Evolutionary conservation across 2,888 invertebrate genomes (phyloP), one percentile per base, ranked within the genome.

Genomic region (Dromius quadrimaculatus): DNA sequence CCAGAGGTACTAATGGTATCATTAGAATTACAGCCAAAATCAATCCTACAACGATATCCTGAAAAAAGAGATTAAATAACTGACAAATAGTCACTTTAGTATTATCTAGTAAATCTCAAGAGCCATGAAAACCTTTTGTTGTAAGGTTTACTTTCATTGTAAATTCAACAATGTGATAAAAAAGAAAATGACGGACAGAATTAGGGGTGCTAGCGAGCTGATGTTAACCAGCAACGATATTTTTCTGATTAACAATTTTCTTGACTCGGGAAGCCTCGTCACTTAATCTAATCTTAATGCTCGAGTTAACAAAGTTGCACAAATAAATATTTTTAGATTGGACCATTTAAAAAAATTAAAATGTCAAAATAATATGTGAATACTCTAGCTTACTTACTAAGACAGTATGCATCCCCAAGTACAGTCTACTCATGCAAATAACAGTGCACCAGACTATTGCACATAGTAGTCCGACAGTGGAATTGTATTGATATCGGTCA

Each of bases 331-430:
- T 36, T 2, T 11, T 36, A 11, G 36, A 13, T 4, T 3, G 3
- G 3, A 2, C n/a, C n/a, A 13, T 13, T n/a, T 4, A 1, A 2
- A 11, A 36, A 2, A 13, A 11, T 36, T 36, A 4, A 11, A 13
- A 36, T 13, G 36, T 36, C 36, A 36, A n/a, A 8, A 8, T 8
- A 32, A 5, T 32, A 8, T 32, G 5, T 32, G 5, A 8, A 32
- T 5, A 32, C 8, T 8, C 5, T 32, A 8, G n/a, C n/a, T n/a
- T 69, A 83, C 88, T 87, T 84, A 93, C 93, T 85, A 95, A 84
- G 73, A 94, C 90, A 76, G 93, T 92, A 79, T 97, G 96, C 96
- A 97, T 97, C 75, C 97, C 97, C 59, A 97, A 86, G 81, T 97
- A 97, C 9, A 97, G 82, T 76, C 97, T 85, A 83, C 95, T 96